Base-by-base conservation (phyloP, 2,113 vertebrate species). In the Coptodon bakossiorum region DNA sequence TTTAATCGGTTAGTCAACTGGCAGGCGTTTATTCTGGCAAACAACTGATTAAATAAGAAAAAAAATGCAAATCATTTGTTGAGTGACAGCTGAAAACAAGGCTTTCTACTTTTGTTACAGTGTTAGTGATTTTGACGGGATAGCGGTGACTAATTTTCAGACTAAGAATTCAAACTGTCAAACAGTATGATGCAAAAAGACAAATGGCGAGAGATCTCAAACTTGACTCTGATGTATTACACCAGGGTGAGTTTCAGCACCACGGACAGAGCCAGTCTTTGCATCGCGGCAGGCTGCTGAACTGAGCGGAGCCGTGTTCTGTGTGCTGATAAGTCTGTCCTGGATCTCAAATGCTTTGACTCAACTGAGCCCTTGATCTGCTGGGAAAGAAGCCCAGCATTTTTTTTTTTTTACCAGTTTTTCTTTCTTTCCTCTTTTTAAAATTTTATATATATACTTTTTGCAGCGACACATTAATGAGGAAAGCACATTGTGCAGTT, bases 221-320 rank as follows among this genome's bases (percentile, higher is more conserved):
- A 57, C 43, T 85, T 10, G 14, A 78, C 54, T 38, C 52, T n/a
- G 79, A 17, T 43, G 14, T 50, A 34, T 31, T 13, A 7, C 10
- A 38, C 54, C 38, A 27, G 86, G 80, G 84, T 52, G 86, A 36
- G 80, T 34, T 92, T 96, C 94, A 96, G 95, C 90, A 96, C 95
- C 95, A 91, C 24, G 93, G 95, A 95, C 93, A 95, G 95, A 88
- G 22, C n/a, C 92, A 54, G 86, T 22, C 59, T 52, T 84, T 66
- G 17, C 88, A 22, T 61, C 63, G 81, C 83, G 78, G 86, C 85
- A 73, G 82, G 59, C 87, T 88, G 89, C 88, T 88, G 85, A 78
- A 79, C 24, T 24, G 19, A 83, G 86, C 63, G 24, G 88, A 81
- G 82, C 80, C 54, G 84, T 87, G 88, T 52, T 79, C 90, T 83